Evolutionary conservation across 2,113 vertebrate genomes (phyloP), one percentile per base, ranked within the genome.

Genomic region (Microcebus jonahi): DNA sequence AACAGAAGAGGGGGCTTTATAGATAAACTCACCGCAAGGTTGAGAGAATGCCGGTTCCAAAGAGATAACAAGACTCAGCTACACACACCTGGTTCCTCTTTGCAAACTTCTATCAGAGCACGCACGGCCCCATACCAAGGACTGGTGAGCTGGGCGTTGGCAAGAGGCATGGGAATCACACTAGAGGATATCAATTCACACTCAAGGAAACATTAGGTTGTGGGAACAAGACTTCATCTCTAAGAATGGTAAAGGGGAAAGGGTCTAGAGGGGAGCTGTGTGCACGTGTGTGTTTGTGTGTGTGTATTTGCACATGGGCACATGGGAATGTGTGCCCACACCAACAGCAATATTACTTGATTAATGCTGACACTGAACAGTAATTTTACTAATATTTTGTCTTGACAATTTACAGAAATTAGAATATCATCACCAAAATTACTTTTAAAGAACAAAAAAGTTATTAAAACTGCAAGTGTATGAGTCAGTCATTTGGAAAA

Each of bases 361-460:
- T 39, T 31, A 85, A 29, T 31, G 48, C 50, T 34, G 63, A 79
- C 45, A n/a, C 48, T 45, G 42, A 48, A n/a, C 39, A 45, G 57
- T n/a, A 53, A 14, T 50, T 57, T 50, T 70, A 27, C 36, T 36
- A 14, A 10, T 48, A 20, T 84, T 68, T 89, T 45, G 65, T 42
- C 45, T 91, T 90, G 55, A 73, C 29, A 36, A 88, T n/a, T 36
- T 75, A 27, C 14, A 68, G 55, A 92, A 67, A 90, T 70, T 39
- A 21, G 76, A 90, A 39, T 8, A 34, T 68, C 25, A 48, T 75
- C 48, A 79, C 23, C 85, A 63, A 94, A 73, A 53, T 82, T 57
- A 73, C 25, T 65, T 63, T 84, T 42, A 53, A 88, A 88, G n/a
- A 82, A 68, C 39, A 36, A 87, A 79, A 89, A 79, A 89, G 36